Base-by-base conservation (phyloP, 2,888 invertebrate genomes). In the Cheilosia vernalis region DNA sequence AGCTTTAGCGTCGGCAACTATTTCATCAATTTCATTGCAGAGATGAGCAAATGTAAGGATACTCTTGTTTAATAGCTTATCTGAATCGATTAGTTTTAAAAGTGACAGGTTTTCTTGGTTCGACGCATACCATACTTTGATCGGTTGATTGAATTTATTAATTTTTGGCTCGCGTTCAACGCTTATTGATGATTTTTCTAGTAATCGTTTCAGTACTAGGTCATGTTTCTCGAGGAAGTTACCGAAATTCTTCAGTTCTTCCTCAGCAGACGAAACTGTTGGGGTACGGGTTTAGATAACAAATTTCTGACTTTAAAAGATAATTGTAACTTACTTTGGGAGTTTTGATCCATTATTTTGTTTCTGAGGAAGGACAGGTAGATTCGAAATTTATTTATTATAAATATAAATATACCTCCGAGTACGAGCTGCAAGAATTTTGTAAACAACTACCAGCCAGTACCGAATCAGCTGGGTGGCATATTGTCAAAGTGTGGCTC, bases 41-140 rank as follows among this genome's bases (percentile, higher is more conserved):
- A 97, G 92, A 9, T 96, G 94, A 17, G 96, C 95, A 78, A 98
- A 94, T 0, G 97, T 96, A 51, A 96, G 94, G 9, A 98, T 92
- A 56, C 97, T 94, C 92, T 96, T 95, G 42, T 95, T 95, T 88
- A 98, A 93, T 61, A 95, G 93, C 89, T 95, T 96, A 91, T 98
- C 97, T 27, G 97, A 96, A 87, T 96, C 95, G 13, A 96, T 94
- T 81, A 98, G 91, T 87, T 96, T 94, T 40, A 95, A 92, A 40
- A 96, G 91, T 4, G 94, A 93, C 15, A 95, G 93, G 87, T 94
- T 93, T 91, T 97, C 97, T 24, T 86, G 80, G 78, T 89, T 87
- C 24, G 87, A 76, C 1, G 83, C 85, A 30, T 89, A 89, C 40
- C 88, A 88, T 0, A 90, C 86, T 64, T 89, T 88, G n/a, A 89